These are phyloP conservation scores for Cephus rjabovi DNA, from an alignment of 2,888 invertebrate species.

Conservation along the genomic window DNA sequence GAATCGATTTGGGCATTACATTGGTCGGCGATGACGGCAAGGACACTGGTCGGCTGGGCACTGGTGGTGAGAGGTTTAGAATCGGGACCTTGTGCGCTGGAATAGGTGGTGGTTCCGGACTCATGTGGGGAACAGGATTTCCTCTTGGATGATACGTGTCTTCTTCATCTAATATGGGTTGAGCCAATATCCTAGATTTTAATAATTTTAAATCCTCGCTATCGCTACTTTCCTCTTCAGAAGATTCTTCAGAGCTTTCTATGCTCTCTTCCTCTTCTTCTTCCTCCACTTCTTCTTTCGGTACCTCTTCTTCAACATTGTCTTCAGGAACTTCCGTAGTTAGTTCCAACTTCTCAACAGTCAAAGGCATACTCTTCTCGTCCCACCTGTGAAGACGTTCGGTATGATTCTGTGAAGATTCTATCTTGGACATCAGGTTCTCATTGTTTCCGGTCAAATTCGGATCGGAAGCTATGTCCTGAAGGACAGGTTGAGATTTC, in stretches of 20 bases:
- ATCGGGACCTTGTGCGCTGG: slow-evolving; percentile 29
- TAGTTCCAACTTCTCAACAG: slow-evolving; percentile 8
- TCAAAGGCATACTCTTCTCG: slow-evolving; percentile 35
- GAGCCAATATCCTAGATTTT: slow-evolving; percentile 56
- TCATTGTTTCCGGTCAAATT: slow-evolving; percentile 44
- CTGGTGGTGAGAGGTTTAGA: slow-evolving; percentile 26
- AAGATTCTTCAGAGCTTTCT: slow-evolving; percentile 48
- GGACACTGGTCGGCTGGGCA: slow-evolving; percentile 24
- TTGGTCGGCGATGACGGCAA: slow-evolving; percentile 63
- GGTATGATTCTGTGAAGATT: slow-evolving; percentile 18
- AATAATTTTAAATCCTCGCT: slow-evolving; percentile 56
- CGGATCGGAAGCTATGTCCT: slow-evolving; percentile 53
- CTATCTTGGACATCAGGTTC: slow-evolving; percentile 20
- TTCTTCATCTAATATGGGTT: slow-evolving; percentile 53
- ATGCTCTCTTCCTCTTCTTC: slow-evolving; percentile 29
- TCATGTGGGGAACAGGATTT: slow-evolving; percentile 32
- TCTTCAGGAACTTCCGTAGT: slow-evolving; percentile 13
- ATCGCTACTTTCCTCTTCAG: slow-evolving; percentile 50
- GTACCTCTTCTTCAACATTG: slow-evolving; percentile 17
- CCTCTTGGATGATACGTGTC: slow-evolving; percentile 61
- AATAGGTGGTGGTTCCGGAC: slow-evolving; percentile 23
- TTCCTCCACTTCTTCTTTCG: neutral
- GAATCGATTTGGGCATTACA: slow-evolving; percentile 82
- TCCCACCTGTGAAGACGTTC: slow-evolving; percentile 37
- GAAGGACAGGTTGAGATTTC: slow-evolving; percentile 25